Percentiles rank a stretch among this genome's conserved stretches.
These are phyloP conservation scores for Phoeniculus purpureus DNA, from an alignment of 2,797 vertebrate species.

Conservation along the genomic window DNA sequence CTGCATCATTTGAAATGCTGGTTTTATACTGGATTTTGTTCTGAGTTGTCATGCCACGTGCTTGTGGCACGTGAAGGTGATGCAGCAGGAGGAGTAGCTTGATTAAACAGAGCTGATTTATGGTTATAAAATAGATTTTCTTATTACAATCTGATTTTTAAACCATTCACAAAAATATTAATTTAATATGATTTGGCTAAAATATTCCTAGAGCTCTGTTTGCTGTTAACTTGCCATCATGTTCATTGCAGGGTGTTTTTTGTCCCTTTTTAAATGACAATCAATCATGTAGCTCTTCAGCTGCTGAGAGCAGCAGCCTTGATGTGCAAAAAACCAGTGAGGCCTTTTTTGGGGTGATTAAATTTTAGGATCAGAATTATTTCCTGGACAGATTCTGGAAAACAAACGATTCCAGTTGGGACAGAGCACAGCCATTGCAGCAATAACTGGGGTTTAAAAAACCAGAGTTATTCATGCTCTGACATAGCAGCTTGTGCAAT, in stretches of 20 bases:
- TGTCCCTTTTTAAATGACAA: not conserved
- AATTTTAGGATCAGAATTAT: slow-evolving; percentile 14
- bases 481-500: not conserved
- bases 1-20: not conserved
- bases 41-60: not conserved
- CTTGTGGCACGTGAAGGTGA: not conserved
- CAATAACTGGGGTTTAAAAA: not conserved
- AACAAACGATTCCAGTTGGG: not conserved
- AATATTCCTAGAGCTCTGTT: not conserved
- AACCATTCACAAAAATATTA: not conserved
- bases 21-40: not conserved
- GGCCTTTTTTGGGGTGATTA: slow-evolving; percentile 10
- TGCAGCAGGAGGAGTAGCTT: not conserved
- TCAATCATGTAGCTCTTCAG: not conserved
- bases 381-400: not conserved
- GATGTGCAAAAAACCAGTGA: not conserved
- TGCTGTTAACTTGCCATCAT: not conserved
- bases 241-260: not conserved
- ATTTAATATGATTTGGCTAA: not conserved
- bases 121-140: not conserved
- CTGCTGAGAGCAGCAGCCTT: not conserved
- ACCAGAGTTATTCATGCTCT: not conserved
- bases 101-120: not conserved
- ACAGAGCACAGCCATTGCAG: not conserved
- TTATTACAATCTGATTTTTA: not conserved